Evolutionary conservation across 2,888 invertebrate genomes (phyloP), one percentile per base, ranked within the genome.

Genomic region (Alcis repandata): DNA sequence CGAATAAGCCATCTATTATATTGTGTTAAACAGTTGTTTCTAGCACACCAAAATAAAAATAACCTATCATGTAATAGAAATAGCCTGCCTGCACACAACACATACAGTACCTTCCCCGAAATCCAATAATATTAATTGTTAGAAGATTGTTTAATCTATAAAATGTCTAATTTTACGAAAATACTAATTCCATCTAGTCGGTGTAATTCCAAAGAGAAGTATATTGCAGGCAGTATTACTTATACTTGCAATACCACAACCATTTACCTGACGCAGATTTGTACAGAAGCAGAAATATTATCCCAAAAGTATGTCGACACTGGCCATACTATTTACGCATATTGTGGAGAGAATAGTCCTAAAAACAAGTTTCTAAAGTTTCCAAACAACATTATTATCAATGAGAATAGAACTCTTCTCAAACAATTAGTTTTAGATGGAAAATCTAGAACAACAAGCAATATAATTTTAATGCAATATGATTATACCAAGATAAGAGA

Each of bases 401-500:
- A 79, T 38, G 66, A 74, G 53, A 70, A 70, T 48, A 54, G 66
- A 45, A 70, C 77, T 15, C 60, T 71, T 72, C 72, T 91, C 27
- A 79, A 75, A 15, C 75, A 79, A 53, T 69, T 91, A 56, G 32
- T 79, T 51, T 49, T 91, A 54, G 74, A 85, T 72, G 82, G 84
- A 19, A 62, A 72, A 58, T 67, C 79, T 19, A 71, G 68, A 64
- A 62, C 66, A 13, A 73, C 69, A 54, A 76, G 77, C 52, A 82
- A 85, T 61, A 83, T 80, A 60, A 79, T 91, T 19, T 71, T 90
- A 38, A 82, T 91, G 73, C 74, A 86, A 6, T 93, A 91, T 80
- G 88, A 92, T 66, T 84, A 86, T 69, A 63, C 85, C 43, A 87
- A 78, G 73, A 74, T 92, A 2, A 79, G 79, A 69, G 80, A 86